Evolutionary conservation across 2,113 vertebrate species (phyloP).

Genomic region (Tachycineta bicolor): DNA sequence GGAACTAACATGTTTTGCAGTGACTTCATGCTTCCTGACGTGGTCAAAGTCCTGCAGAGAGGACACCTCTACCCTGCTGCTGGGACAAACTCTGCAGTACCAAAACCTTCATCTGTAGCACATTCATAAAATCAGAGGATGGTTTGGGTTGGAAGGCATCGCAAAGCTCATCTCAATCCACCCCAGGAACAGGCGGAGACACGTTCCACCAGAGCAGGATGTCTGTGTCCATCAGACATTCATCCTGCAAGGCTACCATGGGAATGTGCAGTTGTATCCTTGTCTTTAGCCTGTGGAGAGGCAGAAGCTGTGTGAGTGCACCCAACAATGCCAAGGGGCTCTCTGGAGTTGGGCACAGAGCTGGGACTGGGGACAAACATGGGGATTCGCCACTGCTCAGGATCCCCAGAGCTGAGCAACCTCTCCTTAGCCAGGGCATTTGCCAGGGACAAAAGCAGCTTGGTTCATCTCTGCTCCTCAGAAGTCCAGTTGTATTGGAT

Average conservation of each 20-base stretch:
- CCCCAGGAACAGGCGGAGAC: neutral
- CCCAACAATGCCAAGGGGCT: neutral
- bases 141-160: neutral
- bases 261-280: neutral
- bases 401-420: neutral
- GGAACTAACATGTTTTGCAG: neutral
- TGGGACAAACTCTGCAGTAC: neutral
- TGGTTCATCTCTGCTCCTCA: neutral
- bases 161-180: neutral
- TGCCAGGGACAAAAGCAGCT: neutral
- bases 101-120: neutral
- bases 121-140: neutral
- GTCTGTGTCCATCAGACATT: neutral
- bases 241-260: neutral
- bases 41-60: neutral
- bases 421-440: neutral
- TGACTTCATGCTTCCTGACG: neutral
- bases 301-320: neutral
- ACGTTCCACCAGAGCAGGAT: neutral
- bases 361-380: rapidly evolving
- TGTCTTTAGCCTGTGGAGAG: neutral
- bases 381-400: neutral
- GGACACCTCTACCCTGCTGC: neutral
- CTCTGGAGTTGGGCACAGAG: neutral
- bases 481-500: no score